These are phyloP conservation scores for Novumbra hubbsi DNA, from an alignment of 2,797 vertebrate genomes.

Conservation along the genomic window DNA sequence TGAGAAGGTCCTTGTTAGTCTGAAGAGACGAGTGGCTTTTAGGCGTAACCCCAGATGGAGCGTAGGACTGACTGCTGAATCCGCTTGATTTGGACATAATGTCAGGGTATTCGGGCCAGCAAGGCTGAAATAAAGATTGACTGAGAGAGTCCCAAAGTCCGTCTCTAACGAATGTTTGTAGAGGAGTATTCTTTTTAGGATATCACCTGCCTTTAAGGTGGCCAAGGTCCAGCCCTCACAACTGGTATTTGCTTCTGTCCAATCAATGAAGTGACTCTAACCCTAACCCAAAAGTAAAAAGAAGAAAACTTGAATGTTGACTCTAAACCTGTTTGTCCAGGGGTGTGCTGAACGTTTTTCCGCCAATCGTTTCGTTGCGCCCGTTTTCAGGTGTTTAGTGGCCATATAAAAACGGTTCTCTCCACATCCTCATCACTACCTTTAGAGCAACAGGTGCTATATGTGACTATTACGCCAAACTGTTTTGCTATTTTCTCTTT, in stretches of 20 bases:
- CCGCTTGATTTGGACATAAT: constrained; percentile 47
- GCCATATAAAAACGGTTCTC: constrained; percentile 51
- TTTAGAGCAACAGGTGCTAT: too few species aligned
- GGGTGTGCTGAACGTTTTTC: constrained; percentile 2
- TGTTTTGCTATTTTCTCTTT: too few species aligned
- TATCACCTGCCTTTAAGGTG: constrained; percentile 37
- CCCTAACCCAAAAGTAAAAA: too few species aligned
- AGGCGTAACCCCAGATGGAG: constrained; percentile 5
- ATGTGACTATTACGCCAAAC: too few species aligned
- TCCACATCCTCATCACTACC: not conserved
- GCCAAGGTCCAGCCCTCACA: constrained; percentile 43
- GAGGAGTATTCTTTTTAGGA: not conserved
- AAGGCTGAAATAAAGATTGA: not conserved
- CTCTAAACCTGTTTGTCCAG: constrained; percentile 31
- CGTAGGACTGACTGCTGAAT: constrained; percentile 63
- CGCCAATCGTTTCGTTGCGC: constrained; percentile 42
- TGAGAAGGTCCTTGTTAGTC: constrained; percentile 3
- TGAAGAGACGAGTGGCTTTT: not conserved
- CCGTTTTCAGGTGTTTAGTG: constrained; percentile 14
- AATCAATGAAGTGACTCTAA: constrained; percentile 46
- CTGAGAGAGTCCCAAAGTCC: not conserved
- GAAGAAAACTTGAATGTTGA: constrained; percentile 49
- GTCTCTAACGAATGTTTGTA: not conserved
- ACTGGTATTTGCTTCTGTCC: constrained; percentile 25
- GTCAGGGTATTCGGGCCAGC: not conserved